phyloP scores from a whole-genome alignment of 2,888 invertebrate species.

The Trachelus stipa region DNA sequence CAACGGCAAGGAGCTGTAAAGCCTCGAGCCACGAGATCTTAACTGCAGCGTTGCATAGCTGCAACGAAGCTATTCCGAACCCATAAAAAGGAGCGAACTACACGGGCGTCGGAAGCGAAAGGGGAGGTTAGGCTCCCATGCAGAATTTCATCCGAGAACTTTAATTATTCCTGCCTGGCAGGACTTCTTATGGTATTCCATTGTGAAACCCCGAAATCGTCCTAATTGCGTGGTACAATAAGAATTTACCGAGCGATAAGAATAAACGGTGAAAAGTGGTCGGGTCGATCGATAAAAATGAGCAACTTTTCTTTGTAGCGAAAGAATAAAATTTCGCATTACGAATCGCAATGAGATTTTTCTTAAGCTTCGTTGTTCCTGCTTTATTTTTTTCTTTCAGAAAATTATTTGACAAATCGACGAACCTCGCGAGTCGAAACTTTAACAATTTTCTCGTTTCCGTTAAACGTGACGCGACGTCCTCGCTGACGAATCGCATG shows the following conservation, averaged over 20 bases:
- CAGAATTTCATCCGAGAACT: background rate
- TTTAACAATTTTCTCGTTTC: background rate
- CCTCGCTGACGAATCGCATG: too few relatives aligned
- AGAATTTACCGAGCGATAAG: too few relatives aligned
- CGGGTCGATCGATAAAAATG: too few relatives aligned
- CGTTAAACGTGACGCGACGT: too few relatives aligned
- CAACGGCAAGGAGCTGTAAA: slow-evolving; percentile 39
- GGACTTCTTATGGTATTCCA: background rate
- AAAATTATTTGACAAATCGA: too few relatives aligned
- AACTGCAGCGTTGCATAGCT: slow-evolving; percentile 1
- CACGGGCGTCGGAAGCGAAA: background rate
- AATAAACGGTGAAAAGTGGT: too few relatives aligned
- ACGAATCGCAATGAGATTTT: background rate
- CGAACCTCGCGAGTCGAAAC: too few relatives aligned
- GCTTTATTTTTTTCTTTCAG: too few relatives aligned
- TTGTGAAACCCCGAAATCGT: background rate
- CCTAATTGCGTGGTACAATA: background rate
- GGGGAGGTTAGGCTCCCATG: background rate
- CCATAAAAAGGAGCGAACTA: slow-evolving; percentile 2
- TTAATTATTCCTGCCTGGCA: background rate
- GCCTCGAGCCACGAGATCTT: slow-evolving; percentile 21
- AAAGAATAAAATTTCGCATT: background rate
- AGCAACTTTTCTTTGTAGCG: background rate
- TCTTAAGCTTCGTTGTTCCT: too few relatives aligned
- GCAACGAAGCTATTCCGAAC: background rate